Evolutionary conservation across 2,797 vertebrate genomes (phyloP).

Genomic region (Iguana delicatissima): DNA sequence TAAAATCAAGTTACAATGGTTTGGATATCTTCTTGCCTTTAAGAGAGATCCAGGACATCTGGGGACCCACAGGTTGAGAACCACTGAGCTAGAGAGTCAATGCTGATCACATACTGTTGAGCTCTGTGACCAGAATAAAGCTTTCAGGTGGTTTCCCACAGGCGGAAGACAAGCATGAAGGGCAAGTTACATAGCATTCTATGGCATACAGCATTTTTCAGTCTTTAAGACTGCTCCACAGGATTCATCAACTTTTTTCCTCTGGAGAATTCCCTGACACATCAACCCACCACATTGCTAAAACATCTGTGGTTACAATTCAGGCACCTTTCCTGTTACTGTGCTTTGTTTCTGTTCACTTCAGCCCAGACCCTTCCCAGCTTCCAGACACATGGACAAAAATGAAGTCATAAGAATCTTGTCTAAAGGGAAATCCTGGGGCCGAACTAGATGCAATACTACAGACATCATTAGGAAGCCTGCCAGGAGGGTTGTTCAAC

Average conservation of each 20-base stretch:
- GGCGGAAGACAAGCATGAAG: too few relatives aligned
- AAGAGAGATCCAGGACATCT: too few relatives aligned
- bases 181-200: not conserved
- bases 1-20: not conserved
- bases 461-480: not conserved
- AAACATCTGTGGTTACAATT: not conserved
- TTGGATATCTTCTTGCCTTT: not conserved
- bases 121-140: not conserved
- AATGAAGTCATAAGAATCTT: constrained; percentile 43
- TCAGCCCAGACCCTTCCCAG: constrained; percentile 65
- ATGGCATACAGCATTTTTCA: not conserved
- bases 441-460: constrained; percentile 48
- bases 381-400: constrained; percentile 40
- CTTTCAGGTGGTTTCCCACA: not conserved
- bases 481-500: not conserved
- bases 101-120: too few relatives aligned
- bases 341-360: constrained; percentile 55
- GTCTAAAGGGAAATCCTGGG: constrained; percentile 54
- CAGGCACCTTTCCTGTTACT: not conserved
- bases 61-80: too few relatives aligned
- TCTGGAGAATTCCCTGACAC: constrained; percentile 10
- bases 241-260: not conserved
- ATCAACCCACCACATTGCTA: not conserved
- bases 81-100: not conserved
- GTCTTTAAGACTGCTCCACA: not conserved